phyloP scores from a whole-genome alignment of 2,888 invertebrate genomes.

The Noctua comes region DNA sequence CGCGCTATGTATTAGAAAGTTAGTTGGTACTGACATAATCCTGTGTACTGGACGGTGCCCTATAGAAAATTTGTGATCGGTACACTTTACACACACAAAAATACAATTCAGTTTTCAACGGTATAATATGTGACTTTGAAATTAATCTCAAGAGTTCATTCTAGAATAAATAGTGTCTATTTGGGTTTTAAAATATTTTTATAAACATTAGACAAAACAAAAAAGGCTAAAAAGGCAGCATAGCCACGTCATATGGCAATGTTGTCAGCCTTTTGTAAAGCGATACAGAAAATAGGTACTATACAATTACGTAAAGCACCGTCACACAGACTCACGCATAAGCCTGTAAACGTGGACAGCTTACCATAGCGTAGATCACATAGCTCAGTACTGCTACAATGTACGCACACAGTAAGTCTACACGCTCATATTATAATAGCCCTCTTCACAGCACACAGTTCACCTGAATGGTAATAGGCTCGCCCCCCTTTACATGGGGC shows the following conservation, averaged over 20 bases:
- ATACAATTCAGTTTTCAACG: background rate
- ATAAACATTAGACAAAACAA: background rate
- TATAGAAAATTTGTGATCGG: background rate
- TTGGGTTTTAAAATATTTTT: background rate
- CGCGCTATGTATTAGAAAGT: background rate
- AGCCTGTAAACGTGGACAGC: slow-evolving; percentile 16
- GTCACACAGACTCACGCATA: background rate
- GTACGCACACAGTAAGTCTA: slow-evolving; percentile 3
- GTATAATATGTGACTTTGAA: too few relatives aligned
- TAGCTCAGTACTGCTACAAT: background rate
- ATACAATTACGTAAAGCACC: background rate
- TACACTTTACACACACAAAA: background rate
- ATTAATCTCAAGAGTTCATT: too few relatives aligned
- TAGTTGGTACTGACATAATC: slow-evolving; percentile 22
- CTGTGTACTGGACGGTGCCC: background rate
- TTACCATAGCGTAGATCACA: slow-evolving; percentile 14
- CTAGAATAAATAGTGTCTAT: background rate
- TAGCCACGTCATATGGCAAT: background rate
- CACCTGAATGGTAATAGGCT: background rate
- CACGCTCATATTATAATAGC: slow-evolving; percentile 6
- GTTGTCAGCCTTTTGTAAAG: slow-evolving; percentile 3
- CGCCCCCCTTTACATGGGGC: too few relatives aligned
- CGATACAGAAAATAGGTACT: background rate
- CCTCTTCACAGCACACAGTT: background rate
- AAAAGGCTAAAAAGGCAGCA: background rate